Evolutionary conservation across 2,113 vertebrate species (phyloP), one percentile per base, ranked within the genome.

Genomic region (Cathartes aura): DNA sequence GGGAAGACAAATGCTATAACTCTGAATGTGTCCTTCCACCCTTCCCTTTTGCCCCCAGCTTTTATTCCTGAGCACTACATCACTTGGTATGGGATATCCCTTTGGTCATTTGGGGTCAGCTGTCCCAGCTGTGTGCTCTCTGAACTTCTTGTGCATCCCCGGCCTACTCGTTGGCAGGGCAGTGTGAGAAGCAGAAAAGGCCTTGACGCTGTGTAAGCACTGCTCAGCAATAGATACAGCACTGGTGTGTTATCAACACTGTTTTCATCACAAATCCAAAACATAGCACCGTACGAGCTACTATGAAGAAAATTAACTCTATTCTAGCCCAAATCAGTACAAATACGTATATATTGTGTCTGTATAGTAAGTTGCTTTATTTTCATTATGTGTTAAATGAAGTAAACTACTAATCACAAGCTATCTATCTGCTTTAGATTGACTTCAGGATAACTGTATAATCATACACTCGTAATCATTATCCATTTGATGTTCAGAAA

Each of bases 81-180:
- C 32, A 8, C 23, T 23, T 0, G 6, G 3, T 53, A 43, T 7
- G 6, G 18, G 6, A 43, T 87, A 63, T 45, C 16, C 16, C 17
- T 73, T 64, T 55, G 9, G 7, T 68, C n/a, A 45, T 2, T 11
- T 34, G 4, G 9, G 8, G 15, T 20, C 47, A 67, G 34, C 18
- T 81, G 23, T 15, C 6, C 34, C 3, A n/a, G 8, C 6, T 53
- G 5, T 56, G 10, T 20, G 6, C 8, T 4, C 8, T 42, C n/a
- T 6, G 21, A 55, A 0, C 1, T 19, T 82, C 60, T 43, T 40
- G 19, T 64, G 64, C 8, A 50, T 12, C 21, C 4, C 11, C 15
- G 19, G 3, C 5, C 21, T 56, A 21, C 36, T 60, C 1, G 1
- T 22, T 29, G 10, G 3, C 8, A 9, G 6, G 29, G 3, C 21